Conservation (phyloP, 2,113 vertebrate species). For the Urocolius indicus region DNA sequence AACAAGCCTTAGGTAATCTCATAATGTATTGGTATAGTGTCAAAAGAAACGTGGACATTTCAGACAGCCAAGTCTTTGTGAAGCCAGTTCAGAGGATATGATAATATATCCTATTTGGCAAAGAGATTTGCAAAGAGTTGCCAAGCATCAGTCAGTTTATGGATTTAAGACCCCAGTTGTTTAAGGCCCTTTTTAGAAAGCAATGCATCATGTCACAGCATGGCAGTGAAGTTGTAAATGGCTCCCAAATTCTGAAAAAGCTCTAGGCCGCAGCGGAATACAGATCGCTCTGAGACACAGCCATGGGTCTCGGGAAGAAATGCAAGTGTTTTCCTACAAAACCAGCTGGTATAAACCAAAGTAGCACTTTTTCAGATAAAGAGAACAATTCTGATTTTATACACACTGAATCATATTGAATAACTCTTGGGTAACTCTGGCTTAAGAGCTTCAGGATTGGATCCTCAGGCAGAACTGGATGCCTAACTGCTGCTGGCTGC, state of each 20-base stretch:
- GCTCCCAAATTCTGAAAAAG: constrained; percentile 2
- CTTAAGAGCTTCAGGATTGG: neutral
- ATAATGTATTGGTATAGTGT: neutral
- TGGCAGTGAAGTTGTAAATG: constrained; percentile 28
- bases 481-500: neutral
- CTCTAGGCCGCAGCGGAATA: neutral
- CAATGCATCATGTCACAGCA: constrained; percentile 34
- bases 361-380: neutral
- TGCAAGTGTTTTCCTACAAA: neutral
- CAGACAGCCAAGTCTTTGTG: neutral
- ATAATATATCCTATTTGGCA: neutral
- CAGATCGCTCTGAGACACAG: constrained; percentile 12
- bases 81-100: neutral
- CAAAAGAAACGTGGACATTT: neutral
- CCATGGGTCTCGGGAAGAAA: neutral
- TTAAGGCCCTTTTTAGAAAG: constrained; percentile 56
- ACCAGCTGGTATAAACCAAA: neutral
- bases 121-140: constrained; percentile 25
- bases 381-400: neutral
- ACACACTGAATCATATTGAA: neutral
- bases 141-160: constrained; percentile 36
- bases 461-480: neutral
- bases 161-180: constrained; percentile 14
- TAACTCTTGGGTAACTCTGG: neutral
- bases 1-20: neutral